Evolutionary conservation across 2,113 vertebrate genomes (phyloP), one percentile per base, ranked within the genome.

Genomic region (Todiramphus chloris): DNA sequence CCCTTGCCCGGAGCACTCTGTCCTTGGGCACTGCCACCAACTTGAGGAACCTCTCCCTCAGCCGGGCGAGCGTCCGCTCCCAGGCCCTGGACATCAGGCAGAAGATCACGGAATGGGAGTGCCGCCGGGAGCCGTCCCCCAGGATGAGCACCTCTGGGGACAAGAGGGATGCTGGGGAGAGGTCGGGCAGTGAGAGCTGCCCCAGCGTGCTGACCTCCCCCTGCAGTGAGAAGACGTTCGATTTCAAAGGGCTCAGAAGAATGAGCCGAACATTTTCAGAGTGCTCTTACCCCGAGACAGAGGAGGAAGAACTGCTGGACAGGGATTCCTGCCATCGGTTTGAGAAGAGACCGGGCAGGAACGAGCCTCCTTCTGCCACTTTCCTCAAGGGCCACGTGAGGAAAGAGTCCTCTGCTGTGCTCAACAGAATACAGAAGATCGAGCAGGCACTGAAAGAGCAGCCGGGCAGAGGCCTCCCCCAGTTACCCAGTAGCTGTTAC

Each of bases 101-200:
- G 97, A 99, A 99, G 97, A 99, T 99, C 96, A 99, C 99, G 87
- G 98, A 99, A 99, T 99, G 99, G 99, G 99, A 99, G 95, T 99
- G 98, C 97, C 98, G 99, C 83, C 98, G 97, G 86, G 98, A 98
- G 89, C 75, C 95, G 51, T 97, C 98, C 30, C 98, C 99, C 98
- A 99, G 98, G 96, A 98, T 98, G 97, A 99, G 98, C 69, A n/a
- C 97, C 33, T 99, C 98, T 56, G 89, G 98, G 93, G 99, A 99
- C 95, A 99, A 99, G 97, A 98, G 98, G 94, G 98, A 98, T 67
- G 97, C 97, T 53, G 98, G 98, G 50, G 98, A 99, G 79, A 97
- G 98, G 58, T 98, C 97, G 0, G 98, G 97, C 97, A 99, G 99
- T 89, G 99, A 99, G 96, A 98, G 99, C 97, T 99, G 99, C 95